Percentiles rank a stretch among this genome's conserved stretches.
Evolutionary conservation across 2,797 vertebrate species (phyloP).

Genomic region (Crenichthys baileyi): DNA sequence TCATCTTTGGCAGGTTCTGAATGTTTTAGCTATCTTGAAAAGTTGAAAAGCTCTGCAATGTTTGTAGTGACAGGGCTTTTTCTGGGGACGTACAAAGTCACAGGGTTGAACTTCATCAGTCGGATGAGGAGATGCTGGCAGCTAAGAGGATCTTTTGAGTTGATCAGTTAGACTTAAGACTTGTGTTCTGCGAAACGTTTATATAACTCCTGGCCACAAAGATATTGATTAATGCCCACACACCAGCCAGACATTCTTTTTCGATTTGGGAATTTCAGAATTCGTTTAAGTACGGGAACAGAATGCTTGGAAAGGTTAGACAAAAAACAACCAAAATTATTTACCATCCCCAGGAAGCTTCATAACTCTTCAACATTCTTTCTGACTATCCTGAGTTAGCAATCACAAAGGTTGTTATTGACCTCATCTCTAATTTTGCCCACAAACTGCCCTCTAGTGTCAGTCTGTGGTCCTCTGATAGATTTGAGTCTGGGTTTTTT

Average conservation of each 20-base stretch:
- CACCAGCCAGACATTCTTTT: not conserved
- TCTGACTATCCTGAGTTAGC: not conserved
- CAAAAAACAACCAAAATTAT: too few species aligned
- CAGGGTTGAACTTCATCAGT: not conserved
- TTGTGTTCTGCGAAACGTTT: not conserved
- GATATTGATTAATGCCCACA: not conserved
- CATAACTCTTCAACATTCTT: too few species aligned
- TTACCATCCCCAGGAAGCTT: too few species aligned
- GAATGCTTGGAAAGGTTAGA: not conserved
- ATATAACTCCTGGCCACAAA: not conserved
- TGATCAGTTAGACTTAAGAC: not conserved
- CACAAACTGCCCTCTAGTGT: too few species aligned
- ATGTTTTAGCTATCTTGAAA: too few species aligned
- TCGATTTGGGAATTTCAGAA: not conserved
- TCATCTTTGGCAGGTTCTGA: too few species aligned
- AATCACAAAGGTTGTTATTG: too few species aligned
- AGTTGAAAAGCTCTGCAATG: too few species aligned
- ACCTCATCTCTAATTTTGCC: too few species aligned
- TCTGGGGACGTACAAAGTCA: not conserved
- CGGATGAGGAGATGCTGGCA: not conserved
- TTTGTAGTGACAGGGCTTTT: too few species aligned
- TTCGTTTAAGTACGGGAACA: not conserved
- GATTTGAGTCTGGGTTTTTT: too few species aligned
- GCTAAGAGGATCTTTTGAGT: not conserved
- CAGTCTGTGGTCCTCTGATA: too few species aligned